These are phyloP conservation scores for Percopsis omiscomaycus DNA, from an alignment of 2,797 vertebrate genomes.

Conservation along the genomic window DNA sequence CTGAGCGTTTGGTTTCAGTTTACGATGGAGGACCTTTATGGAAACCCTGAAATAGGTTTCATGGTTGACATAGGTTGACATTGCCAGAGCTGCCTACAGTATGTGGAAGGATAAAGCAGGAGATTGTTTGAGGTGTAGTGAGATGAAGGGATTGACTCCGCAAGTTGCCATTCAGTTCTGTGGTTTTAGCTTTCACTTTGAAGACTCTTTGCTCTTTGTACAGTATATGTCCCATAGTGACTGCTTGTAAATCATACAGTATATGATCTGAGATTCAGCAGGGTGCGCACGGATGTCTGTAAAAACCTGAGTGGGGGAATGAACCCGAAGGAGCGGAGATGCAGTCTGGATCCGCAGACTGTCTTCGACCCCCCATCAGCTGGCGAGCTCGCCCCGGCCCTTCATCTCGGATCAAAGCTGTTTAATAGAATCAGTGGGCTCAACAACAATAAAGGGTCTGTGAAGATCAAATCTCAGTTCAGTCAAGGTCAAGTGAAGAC, in stretches of 20 bases:
- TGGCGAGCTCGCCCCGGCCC: slow-evolving; percentile 52
- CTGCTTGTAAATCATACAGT: slow-evolving; percentile 38
- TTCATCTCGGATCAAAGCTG: slow-evolving; percentile 57
- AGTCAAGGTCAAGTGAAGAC: slow-evolving; percentile 30
- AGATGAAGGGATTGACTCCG: neutral
- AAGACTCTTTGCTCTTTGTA: slow-evolving; percentile 41
- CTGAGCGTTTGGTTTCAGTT: too few species aligned
- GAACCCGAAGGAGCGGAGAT: slow-evolving; percentile 21
- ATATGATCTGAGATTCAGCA: slow-evolving; percentile 18
- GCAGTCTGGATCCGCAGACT: slow-evolving; percentile 20
- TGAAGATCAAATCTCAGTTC: slow-evolving; percentile 23
- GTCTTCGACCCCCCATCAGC: slow-evolving; percentile 16
- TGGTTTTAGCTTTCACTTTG: slow-evolving; percentile 40
- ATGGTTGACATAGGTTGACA: slow-evolving; percentile 37
- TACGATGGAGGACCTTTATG: too few species aligned
- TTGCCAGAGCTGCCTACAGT: neutral
- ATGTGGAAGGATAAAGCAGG: slow-evolving; percentile 20
- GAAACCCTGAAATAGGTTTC: slow-evolving; percentile 23
- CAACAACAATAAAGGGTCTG: slow-evolving; percentile 37
- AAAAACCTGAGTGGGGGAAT: slow-evolving; percentile 17
- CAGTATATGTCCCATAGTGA: slow-evolving; percentile 21
- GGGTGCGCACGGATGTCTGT: slow-evolving; percentile 19
- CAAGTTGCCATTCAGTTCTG: slow-evolving; percentile 2
- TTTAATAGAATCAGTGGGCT: slow-evolving; percentile 50
- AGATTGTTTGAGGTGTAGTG: neutral